phyloP scores from a whole-genome alignment of 2,113 vertebrate genomes.

The Passer montanus region DNA sequence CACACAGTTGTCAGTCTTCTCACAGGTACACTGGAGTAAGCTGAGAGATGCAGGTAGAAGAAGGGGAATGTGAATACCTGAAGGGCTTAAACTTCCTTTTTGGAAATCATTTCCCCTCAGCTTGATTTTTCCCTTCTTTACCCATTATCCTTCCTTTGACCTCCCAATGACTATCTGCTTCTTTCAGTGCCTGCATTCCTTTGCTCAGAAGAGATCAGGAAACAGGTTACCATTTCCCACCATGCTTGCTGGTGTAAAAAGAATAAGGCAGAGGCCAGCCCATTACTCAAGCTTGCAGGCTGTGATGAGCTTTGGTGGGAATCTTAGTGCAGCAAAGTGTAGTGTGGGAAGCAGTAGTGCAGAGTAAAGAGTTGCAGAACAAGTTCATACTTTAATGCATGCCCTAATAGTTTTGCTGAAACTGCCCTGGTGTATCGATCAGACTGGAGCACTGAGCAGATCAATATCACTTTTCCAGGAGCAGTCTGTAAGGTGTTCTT shows the following conservation, averaged over 20 bases:
- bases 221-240: not conserved
- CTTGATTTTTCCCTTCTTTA: not conserved
- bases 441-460: not conserved
- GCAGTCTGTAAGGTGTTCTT: not conserved
- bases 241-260: not conserved
- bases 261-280: not conserved
- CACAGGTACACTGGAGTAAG: not conserved
- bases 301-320: not conserved
- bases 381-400: not conserved
- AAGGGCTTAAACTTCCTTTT: not conserved
- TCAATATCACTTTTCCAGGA: not conserved
- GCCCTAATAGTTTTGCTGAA: not conserved
- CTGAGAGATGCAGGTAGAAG: not conserved
- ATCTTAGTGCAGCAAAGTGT: not conserved
- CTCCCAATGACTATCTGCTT: not conserved
- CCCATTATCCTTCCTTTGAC: not conserved
- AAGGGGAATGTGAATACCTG: not conserved
- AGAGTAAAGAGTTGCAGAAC: not conserved
- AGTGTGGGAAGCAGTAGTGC: not conserved
- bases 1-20: not conserved
- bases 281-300: not conserved
- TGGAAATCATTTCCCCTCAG: fast-evolving
- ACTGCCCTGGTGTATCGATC: not conserved
- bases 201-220: not conserved
- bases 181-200: not conserved